A percentile compares a stretch with the other conserved stretches of the same genome.
These are phyloP conservation scores for Metacarcinus magister DNA, from an alignment of 2,888 invertebrate genomes.

Conservation along the genomic window DNA sequence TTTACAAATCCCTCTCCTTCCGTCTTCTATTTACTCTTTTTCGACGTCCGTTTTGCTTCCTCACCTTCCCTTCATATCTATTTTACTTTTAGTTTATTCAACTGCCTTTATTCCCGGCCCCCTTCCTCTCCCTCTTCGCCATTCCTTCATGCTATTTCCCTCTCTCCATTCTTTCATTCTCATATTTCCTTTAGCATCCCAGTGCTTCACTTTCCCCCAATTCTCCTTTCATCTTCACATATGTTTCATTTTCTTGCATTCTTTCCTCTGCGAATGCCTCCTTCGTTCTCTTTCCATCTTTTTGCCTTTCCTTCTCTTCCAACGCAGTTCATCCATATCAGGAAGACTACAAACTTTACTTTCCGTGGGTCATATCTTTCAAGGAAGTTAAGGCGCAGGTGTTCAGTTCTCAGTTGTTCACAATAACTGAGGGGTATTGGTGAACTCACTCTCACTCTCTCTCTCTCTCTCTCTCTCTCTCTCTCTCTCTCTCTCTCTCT, in stretches of 20 bases:
- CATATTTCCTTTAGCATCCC: not conserved
- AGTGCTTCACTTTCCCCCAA: constrained; percentile 3
- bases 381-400: not conserved
- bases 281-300: not conserved
- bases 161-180: constrained; percentile 31
- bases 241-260: constrained; percentile 16
- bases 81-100: not conserved
- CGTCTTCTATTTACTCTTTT: not conserved
- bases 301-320: not conserved
- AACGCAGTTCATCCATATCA: not conserved
- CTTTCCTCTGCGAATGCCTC: not conserved
- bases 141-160: not conserved
- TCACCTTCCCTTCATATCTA: constrained; percentile 4
- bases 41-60: not conserved
- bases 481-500: not conserved
- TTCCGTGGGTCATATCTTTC: constrained; percentile 3
- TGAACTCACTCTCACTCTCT: not conserved
- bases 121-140: not conserved
- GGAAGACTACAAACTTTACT: not conserved
- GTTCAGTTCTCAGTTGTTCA: not conserved
- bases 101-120: not conserved
- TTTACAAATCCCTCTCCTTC: not conserved
- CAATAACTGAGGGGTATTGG: not conserved
- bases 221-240: not conserved
- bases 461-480: constrained; percentile 22